Conservation (phyloP, 37 sponge, comb jelly and placozoan genomes). For the Bolinopsis microptera region DNA sequence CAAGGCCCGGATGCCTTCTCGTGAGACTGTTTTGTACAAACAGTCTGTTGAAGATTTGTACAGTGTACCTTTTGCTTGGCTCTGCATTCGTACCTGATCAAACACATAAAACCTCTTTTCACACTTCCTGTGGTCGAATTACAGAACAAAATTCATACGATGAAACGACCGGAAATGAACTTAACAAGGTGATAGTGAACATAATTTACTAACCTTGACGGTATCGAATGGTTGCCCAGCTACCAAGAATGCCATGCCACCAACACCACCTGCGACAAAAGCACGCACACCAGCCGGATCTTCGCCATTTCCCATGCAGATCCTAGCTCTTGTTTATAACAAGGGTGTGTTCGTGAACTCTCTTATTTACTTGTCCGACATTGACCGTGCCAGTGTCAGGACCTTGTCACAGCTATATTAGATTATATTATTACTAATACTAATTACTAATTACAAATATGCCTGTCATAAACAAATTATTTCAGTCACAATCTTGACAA, state of each 20-base stretch:
- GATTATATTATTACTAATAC: no score
- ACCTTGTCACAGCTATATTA: no score
- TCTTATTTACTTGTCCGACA: neutral
- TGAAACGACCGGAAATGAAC: no score
- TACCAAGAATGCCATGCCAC: neutral
- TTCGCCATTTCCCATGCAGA: neutral
- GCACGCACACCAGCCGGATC: neutral
- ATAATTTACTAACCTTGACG: slow-evolving; percentile 2
- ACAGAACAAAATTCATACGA: no score
- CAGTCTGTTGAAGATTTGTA: neutral
- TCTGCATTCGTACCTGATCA: slow-evolving; percentile 20
- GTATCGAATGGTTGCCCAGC: slow-evolving; percentile 26
- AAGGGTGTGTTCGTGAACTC: neutral
- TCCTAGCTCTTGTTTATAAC: neutral
- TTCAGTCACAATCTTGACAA: no score
- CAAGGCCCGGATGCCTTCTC: neutral
- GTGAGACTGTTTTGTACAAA: neutral
- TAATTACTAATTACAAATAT: no score
- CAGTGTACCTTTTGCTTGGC: neutral
- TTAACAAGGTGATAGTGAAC: no score
- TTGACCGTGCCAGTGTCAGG: neutral
- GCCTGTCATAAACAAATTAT: no score
- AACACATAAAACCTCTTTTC: no score
- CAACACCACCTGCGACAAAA: neutral
- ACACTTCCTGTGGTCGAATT: no score